phyloP scores from a whole-genome alignment of 2,888 invertebrate genomes.

The Rhimphoctona megacephalus region DNA sequence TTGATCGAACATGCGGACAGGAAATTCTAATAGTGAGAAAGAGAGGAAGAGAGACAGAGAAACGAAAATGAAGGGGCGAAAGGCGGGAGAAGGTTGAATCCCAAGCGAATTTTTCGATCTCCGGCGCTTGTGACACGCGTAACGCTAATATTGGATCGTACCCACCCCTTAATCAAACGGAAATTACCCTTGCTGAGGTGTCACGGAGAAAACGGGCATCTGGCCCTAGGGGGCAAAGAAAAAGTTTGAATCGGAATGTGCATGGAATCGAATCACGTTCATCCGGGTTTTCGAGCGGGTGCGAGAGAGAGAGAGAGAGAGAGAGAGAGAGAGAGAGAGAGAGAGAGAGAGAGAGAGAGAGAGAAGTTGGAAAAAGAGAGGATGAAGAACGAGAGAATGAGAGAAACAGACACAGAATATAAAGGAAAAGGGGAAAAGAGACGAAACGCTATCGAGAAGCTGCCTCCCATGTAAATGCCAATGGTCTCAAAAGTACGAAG shows the following conservation, averaged over 20 bases:
- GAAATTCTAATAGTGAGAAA: conserved; percentile 72
- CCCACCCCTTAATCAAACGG: conserved; percentile 67
- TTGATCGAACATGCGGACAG: conserved; percentile 75
- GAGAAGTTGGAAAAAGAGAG: conserved; percentile 3
- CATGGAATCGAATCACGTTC: conserved; percentile 84
- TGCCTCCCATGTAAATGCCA: conserved; percentile 61
- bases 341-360: background rate
- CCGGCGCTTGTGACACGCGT: conserved; percentile 72
- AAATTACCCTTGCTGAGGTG: conserved; percentile 66
- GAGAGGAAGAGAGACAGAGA: conserved; percentile 56
- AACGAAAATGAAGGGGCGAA: conserved; percentile 8
- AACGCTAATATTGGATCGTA: conserved; percentile 77
- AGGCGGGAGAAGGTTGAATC: conserved; percentile 23
- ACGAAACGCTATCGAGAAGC: conserved; percentile 50
- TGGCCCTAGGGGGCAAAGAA: conserved; percentile 71
- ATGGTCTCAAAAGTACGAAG: conserved; percentile 44
- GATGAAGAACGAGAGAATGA: conserved; percentile 1
- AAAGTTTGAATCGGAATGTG: conserved; percentile 83
- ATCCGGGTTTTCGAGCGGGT: conserved; percentile 62
- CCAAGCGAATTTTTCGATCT: conserved; percentile 60
- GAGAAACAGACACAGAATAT: conserved; percentile 10
- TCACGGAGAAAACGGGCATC: conserved; percentile 58
- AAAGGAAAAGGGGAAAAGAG: conserved; percentile 21
- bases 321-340: conserved; percentile 32
- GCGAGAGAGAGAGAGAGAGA: conserved; percentile 29